These are phyloP conservation scores for Lathamus discolor DNA, from an alignment of 2,113 vertebrate genomes.

Conservation along the genomic window DNA sequence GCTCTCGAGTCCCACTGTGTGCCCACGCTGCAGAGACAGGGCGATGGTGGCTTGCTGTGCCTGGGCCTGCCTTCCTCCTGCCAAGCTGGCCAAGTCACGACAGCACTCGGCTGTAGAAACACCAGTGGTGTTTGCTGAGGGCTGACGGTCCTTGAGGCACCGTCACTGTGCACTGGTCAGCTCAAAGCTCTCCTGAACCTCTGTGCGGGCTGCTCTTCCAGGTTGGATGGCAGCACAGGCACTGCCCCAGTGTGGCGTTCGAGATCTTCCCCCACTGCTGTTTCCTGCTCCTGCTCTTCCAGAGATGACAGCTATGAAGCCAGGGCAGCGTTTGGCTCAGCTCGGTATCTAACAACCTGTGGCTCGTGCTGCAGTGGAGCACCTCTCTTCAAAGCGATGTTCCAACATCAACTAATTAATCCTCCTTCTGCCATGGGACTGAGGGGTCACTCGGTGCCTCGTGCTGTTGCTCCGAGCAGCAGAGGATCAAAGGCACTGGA, in stretches of 20 bases:
- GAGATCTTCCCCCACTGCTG: neutral
- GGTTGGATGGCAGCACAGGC: neutral
- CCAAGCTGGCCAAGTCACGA: fast-evolving
- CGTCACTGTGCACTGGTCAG: neutral
- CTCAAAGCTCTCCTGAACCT: neutral
- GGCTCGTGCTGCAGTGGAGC: neutral
- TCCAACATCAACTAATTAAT: constrained; percentile 2
- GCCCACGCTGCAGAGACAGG: neutral
- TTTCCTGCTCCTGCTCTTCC: neutral
- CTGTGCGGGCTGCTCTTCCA: neutral
- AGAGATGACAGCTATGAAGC: neutral
- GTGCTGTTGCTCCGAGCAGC: neutral
- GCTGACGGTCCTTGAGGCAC: neutral
- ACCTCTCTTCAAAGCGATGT: neutral
- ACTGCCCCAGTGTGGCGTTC: fast-evolving
- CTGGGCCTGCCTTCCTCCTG: neutral
- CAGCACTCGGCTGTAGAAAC: fast-evolving
- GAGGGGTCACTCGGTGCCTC: neutral
- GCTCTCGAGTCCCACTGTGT: fast-evolving
- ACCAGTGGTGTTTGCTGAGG: neutral
- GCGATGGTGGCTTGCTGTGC: fast-evolving
- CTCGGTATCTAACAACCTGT: neutral
- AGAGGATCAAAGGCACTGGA: neutral
- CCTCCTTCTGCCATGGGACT: neutral
- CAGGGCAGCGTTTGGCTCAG: neutral